These are phyloP conservation scores for Acrocera orbiculus DNA, from an alignment of 2,888 invertebrate genomes.

Conservation along the genomic window DNA sequence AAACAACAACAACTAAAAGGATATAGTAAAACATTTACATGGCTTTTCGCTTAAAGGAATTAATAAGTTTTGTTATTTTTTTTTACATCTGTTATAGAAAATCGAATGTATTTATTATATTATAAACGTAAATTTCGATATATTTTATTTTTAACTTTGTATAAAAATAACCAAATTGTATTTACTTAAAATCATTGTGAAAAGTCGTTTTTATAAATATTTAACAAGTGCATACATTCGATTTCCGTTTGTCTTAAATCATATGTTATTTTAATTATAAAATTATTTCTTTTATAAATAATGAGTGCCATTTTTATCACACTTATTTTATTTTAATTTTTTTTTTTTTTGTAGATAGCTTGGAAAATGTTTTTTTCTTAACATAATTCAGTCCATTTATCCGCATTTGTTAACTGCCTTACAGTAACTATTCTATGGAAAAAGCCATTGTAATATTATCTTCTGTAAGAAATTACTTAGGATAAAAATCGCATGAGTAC, in stretches of 20 bases:
- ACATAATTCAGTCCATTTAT: neutral
- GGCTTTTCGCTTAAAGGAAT: conserved; percentile 7
- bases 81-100: too few relatives aligned
- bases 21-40: conserved; percentile 5
- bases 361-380: too few relatives aligned
- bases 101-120: too few relatives aligned
- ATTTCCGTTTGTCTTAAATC: neutral
- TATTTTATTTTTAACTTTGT: too few relatives aligned
- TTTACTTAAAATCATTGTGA: too few relatives aligned
- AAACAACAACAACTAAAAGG: conserved; percentile 2
- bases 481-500: conserved; percentile 8
- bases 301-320: conserved; percentile 6
- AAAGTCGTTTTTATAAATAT: too few relatives aligned
- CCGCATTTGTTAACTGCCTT: conserved; percentile 3
- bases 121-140: too few relatives aligned
- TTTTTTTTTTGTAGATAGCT: conserved; percentile 5
- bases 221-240: neutral
- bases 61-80: too few relatives aligned
- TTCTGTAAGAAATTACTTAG: neutral
- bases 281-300: conserved; percentile 1
- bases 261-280: too few relatives aligned
- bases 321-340: conserved; percentile 1
- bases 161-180: too few relatives aligned
- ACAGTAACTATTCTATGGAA: neutral
- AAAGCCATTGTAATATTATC: conserved; percentile 5